Percentiles rank a stretch among this genome's conserved stretches.
Conservation (phyloP, 2,113 vertebrate genomes). For the Butastur rufipennis region DNA sequence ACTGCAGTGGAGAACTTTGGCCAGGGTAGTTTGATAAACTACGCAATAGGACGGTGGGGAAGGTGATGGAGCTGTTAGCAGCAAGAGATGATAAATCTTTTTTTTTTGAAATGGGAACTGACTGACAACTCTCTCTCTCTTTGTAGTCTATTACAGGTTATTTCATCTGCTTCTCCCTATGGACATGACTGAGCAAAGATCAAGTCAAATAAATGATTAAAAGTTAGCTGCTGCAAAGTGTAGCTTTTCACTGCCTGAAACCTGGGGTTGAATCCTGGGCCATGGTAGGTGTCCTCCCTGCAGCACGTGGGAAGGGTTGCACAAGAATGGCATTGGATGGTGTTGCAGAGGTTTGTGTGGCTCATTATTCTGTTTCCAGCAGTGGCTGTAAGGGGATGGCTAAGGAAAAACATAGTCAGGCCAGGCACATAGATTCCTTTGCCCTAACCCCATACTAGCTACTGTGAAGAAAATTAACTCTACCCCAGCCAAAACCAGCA, state of each 20-base stretch:
- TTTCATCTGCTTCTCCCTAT: conserved; percentile 1
- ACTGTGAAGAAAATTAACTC: no score
- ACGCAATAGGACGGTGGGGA: background rate
- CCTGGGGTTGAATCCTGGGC: background rate
- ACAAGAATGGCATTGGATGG: background rate
- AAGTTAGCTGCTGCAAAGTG: background rate
- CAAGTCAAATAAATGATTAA: background rate
- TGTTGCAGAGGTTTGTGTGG: background rate
- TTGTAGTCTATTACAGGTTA: background rate
- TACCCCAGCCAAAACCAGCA: no score
- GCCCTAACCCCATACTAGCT: background rate
- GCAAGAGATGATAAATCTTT: background rate
- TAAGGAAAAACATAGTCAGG: background rate
- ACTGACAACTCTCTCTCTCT: conserved; percentile 27
- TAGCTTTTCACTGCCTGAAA: background rate
- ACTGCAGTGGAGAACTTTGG: background rate
- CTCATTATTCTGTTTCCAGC: background rate
- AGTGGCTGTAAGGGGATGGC: background rate
- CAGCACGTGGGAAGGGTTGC: fast-evolving
- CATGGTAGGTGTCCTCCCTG: background rate
- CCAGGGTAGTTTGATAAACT: background rate
- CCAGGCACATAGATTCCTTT: background rate
- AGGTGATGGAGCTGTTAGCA: conserved; percentile 2
- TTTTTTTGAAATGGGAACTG: conserved; percentile 15
- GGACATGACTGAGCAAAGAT: background rate